Conservation (phyloP, 2,113 vertebrate genomes). For the Bothrops jararaca region DNA sequence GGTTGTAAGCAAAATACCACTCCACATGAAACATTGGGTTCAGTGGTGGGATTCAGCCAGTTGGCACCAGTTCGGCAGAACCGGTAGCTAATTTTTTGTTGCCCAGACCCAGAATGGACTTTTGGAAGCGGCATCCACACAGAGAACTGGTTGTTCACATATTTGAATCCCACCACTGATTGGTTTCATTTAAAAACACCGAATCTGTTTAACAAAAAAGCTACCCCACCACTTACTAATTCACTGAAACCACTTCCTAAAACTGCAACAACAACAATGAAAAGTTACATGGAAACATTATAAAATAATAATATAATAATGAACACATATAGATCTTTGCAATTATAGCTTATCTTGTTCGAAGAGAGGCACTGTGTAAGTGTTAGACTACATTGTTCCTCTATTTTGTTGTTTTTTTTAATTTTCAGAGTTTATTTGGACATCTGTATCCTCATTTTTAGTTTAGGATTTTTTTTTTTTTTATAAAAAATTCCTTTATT, state of each 20-base stretch:
- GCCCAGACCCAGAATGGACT: too few relatives aligned
- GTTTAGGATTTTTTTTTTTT: too few relatives aligned
- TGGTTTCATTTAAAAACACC: background rate
- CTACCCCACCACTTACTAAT: slow-evolving; percentile 49
- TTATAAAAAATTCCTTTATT: too few relatives aligned
- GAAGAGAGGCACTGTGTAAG: background rate
- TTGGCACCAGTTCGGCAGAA: too few relatives aligned
- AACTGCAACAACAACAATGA: slow-evolving; percentile 5
- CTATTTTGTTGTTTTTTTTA: background rate
- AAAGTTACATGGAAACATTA: background rate
- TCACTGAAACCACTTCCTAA: slow-evolving; percentile 48
- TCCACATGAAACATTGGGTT: background rate
- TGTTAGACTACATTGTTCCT: background rate
- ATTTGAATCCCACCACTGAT: too few relatives aligned
- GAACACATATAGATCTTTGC: background rate
- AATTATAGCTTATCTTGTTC: background rate
- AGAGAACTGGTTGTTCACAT: too few relatives aligned
- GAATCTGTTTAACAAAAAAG: slow-evolving; percentile 24
- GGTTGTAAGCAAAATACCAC: background rate
- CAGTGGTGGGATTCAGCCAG: too few relatives aligned
- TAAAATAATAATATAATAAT: background rate
- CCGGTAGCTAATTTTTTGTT: too few relatives aligned
- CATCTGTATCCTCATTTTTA: background rate
- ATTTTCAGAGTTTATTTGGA: background rate
- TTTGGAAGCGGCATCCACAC: too few relatives aligned